Evolutionary conservation across 1,140 invertebrate genomes (phyloP), one percentile per base, ranked within the genome.

Genomic region (Drosophila pandora): DNA sequence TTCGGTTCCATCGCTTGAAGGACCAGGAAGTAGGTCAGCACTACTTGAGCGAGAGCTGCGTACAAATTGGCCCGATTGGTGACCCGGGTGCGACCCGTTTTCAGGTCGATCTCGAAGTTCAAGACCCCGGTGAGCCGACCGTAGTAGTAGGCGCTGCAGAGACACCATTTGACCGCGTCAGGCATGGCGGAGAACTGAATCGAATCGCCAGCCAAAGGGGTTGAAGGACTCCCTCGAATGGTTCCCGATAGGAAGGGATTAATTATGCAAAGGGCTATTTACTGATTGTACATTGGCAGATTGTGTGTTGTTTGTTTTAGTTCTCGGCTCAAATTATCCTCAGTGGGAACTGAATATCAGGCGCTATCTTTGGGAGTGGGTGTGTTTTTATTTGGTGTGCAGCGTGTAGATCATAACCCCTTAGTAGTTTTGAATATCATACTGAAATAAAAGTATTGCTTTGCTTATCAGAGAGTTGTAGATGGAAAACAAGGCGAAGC

Each of bases 21-120:
- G 2, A 39, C 23, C 41, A 72, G 5, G 1, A 57, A 0, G 1
- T 12, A 12, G 0, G 84, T n/a, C 10, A 54, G 41, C 1, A 64
- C 8, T n/a, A 47, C 8, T 50, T 79, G 77, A 2, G 41, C 13
- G 1, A 52, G 0, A 0, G 52, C 76, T 2, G 76, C 58, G 54
- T 68, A 84, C 2, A 72, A 37, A 0, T 71, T 72, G 0, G 54
- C 21, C 4, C 32, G 7, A 10, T 7, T 47, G 0, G 76, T 84
- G 13, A 41, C 9, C 0, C 49, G 67, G 2, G 76, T 41, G 3
- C 61, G 39, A 1, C 65, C 71, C n/a, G 76, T 72, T 12, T 12
- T 32, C 1, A 72, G n/a, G 25, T 83, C 67, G n/a, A 83, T 49
- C 30, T 76, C 55, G 43, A 84, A 84, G 45, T 84, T 84, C 0